Evolutionary conservation across 1,140 invertebrate genomes (phyloP).

Genomic region (Drosophila biarmipes): DNA sequence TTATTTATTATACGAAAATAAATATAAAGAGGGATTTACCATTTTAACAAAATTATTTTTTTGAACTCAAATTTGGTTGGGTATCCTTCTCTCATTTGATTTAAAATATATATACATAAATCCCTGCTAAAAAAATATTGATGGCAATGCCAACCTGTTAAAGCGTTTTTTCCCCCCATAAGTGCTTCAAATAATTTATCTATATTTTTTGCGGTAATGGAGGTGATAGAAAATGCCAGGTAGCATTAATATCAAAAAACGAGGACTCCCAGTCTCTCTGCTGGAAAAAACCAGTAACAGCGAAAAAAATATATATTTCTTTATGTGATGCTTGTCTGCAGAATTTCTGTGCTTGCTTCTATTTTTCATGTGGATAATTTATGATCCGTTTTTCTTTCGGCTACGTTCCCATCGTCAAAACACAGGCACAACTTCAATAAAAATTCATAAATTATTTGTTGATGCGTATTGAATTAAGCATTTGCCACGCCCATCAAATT

Average conservation of each 20-base stretch:
- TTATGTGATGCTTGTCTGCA: neutral
- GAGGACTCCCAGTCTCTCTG: neutral
- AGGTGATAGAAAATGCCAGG: neutral
- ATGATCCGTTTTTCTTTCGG: conserved; percentile 14
- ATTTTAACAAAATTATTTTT: too few relatives aligned
- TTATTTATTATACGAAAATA: neutral
- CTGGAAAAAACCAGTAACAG: neutral
- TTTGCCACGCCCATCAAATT: conserved; percentile 28
- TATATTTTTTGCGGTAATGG: conserved; percentile 1
- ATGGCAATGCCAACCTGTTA: neutral
- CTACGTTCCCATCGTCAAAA: conserved; percentile 6
- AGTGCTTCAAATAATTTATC: conserved; percentile 1
- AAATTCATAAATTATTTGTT: conserved; percentile 50
- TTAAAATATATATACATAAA: neutral
- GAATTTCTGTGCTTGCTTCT: neutral
- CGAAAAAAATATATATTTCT: neutral
- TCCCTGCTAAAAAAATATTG: neutral
- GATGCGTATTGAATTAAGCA: conserved; percentile 51
- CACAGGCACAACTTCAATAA: conserved; percentile 29
- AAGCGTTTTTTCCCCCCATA: neutral
- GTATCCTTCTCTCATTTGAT: too few relatives aligned
- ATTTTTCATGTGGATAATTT: conserved; percentile 24
- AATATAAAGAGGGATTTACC: neutral
- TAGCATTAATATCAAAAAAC: neutral
- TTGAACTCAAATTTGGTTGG: too few relatives aligned